Evolutionary conservation across 2,797 vertebrate species (phyloP), one percentile per base, ranked within the genome.

Genomic region (Epinephelus malabaricus): DNA sequence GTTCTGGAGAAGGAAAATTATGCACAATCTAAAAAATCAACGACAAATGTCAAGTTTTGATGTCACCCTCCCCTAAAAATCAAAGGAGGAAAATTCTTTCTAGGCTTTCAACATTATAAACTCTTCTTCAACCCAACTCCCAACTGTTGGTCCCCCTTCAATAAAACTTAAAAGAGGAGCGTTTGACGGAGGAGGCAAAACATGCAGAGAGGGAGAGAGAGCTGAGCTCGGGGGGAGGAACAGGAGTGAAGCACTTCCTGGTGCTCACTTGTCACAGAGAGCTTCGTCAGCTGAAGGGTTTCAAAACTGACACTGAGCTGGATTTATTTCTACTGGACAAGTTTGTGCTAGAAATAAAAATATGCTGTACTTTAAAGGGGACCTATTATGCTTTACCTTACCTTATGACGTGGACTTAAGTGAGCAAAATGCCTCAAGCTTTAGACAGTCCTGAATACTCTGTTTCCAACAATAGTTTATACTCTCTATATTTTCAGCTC

Each of bases 121-220:
- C 59, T 67, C 23, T 46, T 69, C 68, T 72, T 82, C 17, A 73
- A 46, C 13, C 74, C 53, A 45, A 45, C 69, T 81, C 81, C 76
- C 60, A 68, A 43, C 59, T 63, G 79, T 54, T 72, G 40, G 71
- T 67, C 74, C 65, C 65, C 25, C 45, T 79, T 79, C 65, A 77
- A 46, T 56, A n/a, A 76, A 71, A 72, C 64, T 56, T 62, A 51
- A 84, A 85, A 78, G 53, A 73, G 53, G 64, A 51, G 18, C n/a
- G 40, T 81, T 69, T 87, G 76, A 62, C 11, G 18, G 68, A 43
- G 54, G 62, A 82, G 81, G 60, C 15, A 64, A 77, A 84, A 56
- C 43, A 61, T 70, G 23, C 23, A 58, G 50, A 66, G 60, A 25
- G 59, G 61, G 47, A 79, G 34, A 79, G 34, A 64, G 60, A 76